These are phyloP conservation scores for Erpobdella octoculata DNA, from an alignment of 2,888 invertebrate species.

Conservation along the genomic window DNA sequence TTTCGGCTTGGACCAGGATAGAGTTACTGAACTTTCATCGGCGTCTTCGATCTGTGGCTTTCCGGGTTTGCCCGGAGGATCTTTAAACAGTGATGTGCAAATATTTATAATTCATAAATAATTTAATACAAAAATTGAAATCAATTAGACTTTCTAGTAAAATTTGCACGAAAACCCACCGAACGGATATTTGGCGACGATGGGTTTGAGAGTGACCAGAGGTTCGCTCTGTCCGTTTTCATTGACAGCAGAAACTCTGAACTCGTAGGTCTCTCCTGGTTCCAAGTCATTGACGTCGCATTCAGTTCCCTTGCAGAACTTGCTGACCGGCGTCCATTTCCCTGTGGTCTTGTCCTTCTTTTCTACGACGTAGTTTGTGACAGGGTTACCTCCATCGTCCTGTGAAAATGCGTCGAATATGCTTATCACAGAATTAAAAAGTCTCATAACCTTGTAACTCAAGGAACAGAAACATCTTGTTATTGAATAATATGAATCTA, in stretches of 20 bases:
- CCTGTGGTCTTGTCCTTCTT: slow-evolving; percentile 69
- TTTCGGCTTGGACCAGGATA: slow-evolving; percentile 82
- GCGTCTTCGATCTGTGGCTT: slow-evolving; percentile 83
- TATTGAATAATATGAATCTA: not conserved
- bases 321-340: slow-evolving; percentile 60
- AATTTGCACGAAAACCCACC: slow-evolving; percentile 58
- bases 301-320: slow-evolving; percentile 35
- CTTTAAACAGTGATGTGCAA: slow-evolving; percentile 31
- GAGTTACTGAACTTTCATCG: slow-evolving; percentile 76
- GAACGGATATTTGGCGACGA: slow-evolving; percentile 92
- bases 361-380: slow-evolving; percentile 92
- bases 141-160: no score
- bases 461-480: no score
- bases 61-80: slow-evolving; percentile 75
- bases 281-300: slow-evolving; percentile 91
- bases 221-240: slow-evolving; percentile 95
- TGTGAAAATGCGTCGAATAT: slow-evolving; percentile 36
- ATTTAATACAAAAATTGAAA: not conserved
- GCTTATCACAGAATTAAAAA: no score
- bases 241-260: slow-evolving; percentile 93
- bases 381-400: slow-evolving; percentile 89
- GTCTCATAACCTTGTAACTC: no score
- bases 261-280: slow-evolving; percentile 68
- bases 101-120: slow-evolving; percentile 14
- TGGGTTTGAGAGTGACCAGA: slow-evolving; percentile 74